Evolutionary conservation across 2,113 vertebrate species (phyloP), one percentile per base, ranked within the genome.

Genomic region (Diphyllodes magnificus): DNA sequence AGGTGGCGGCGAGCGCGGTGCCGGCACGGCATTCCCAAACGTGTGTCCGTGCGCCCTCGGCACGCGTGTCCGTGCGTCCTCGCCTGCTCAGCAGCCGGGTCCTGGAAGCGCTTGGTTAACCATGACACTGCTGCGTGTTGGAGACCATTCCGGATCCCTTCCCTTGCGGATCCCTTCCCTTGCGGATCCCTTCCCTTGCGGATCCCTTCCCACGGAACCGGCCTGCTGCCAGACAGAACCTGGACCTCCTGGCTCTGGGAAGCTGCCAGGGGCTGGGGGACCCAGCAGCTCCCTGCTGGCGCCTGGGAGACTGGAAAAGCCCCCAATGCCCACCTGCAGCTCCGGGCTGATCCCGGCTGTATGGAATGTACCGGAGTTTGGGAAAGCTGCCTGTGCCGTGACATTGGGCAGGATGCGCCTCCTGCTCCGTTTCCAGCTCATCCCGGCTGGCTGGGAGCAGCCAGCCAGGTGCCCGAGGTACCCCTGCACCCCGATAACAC

Each of bases 161-260:
- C 23, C 47, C 66, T 30, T 20, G 11, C 0, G 0, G 40, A 53
- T 65, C 71, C 31, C n/a, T 53, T 40, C 27, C 49, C 75, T 31
- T 22, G 11, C 0, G 0, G 45, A 53, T 73, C 60, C 39, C 63
- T 68, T 49, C 61, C 35, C 1, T 31, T 22, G 11, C 0, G 0
- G 45, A 53, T 73, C 60, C 39, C 63, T 68, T 49, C 61, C 35
- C 1, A 3, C 6, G 0, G 5, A 73, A 31, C 65, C 22, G 2
- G 19, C 40, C 53, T 7, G 11, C 28, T 35, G 68, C 57, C 7
- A 0, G 49, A 28, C 5, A 0, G 18, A 60, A 25, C 49, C 70
- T 4, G 54, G 16, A n/a, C 22, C 42, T 64, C 13, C 44, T 1
- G 10, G 75, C 33, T 73, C 69, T 1, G 3, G 64, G 20, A 39